Base-by-base conservation (phyloP, 2,888 invertebrate species). In the Mycalesis mineus region DNA sequence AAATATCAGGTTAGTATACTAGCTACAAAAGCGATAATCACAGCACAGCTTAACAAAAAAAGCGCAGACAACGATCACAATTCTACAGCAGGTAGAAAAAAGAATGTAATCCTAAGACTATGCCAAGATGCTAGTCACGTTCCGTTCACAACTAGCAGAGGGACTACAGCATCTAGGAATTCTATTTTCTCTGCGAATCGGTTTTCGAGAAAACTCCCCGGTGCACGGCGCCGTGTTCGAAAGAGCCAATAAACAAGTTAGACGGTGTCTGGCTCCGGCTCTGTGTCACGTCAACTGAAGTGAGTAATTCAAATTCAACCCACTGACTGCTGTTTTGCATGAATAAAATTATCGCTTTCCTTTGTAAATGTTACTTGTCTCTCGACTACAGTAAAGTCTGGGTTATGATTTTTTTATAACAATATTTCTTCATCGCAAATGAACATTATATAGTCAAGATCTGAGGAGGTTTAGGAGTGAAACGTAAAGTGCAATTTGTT, bases 221-320 rank as follows among this genome's bases (percentile, higher is more conserved):
- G 15, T 31, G 40, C 29, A 31, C 31, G 22, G 8, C 55, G 55
- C 42, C 47, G 48, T 45, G 50, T 62, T 62, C 57, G 55, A 63
- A 56, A 36, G 49, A 54, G 48, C 53, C 57, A 62, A 51, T 56
- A 57, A 64, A 64, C 62, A 60, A 64, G 62, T 62, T 55, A 42
- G 41, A 51, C 41, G 40, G 49, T 55, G 57, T 48, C 59, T n/a
- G n/a, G 45, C 51, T n/a, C 36, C 52, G 57, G 55, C 57, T 57
- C 55, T 55, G 49, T 48, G 60, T 42, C 41, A 41, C 41, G 54
- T 53, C 57, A 60, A 55, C 53, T 60, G 62, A 57, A 58, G 57
- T 62, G 49, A 51, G 39, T 53, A 54, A 55, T 59, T 62, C 28
- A 50, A 56, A 56, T 51, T 50, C 56, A 28, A 42, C 44, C 37